phyloP scores from a whole-genome alignment of 2,113 vertebrate species.

The Dinomys branickii region DNA sequence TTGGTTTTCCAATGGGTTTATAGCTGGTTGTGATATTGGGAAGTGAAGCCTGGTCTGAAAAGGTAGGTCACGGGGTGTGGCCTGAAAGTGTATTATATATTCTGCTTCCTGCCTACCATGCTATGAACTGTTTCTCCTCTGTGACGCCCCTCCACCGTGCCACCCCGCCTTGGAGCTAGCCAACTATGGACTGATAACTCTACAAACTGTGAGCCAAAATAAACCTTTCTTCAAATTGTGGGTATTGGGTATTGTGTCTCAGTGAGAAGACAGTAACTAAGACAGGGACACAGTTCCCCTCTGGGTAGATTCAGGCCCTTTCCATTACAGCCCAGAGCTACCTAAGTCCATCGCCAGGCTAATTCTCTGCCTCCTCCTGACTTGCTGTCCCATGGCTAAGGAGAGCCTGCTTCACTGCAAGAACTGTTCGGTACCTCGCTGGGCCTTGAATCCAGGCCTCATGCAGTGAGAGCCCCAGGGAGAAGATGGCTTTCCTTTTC shows the following conservation, averaged over 20 bases:
- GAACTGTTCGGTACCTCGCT: not conserved
- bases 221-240: not conserved
- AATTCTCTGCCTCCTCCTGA: too few species aligned
- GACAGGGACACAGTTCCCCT: not conserved
- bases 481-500: not conserved
- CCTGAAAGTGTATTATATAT: not conserved
- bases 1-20: not conserved
- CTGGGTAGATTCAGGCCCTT: not conserved
- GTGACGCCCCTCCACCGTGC: not conserved
- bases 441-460: not conserved
- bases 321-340: too few species aligned
- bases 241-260: not conserved
- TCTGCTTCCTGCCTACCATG: not conserved
- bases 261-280: not conserved
- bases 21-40: not conserved
- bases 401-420: rapidly evolving
- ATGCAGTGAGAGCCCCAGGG: rapidly evolving
- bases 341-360: not conserved
- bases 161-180: not conserved
- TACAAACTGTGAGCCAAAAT: not conserved
- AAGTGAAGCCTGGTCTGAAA: not conserved
- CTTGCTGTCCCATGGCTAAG: not conserved
- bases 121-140: not conserved
- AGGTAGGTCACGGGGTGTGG: not conserved
- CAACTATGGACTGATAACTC: not conserved